Evolutionary conservation across 2,113 vertebrate genomes (phyloP), one percentile per base, ranked within the genome.

Genomic region (Eudyptes chrysolophus): DNA sequence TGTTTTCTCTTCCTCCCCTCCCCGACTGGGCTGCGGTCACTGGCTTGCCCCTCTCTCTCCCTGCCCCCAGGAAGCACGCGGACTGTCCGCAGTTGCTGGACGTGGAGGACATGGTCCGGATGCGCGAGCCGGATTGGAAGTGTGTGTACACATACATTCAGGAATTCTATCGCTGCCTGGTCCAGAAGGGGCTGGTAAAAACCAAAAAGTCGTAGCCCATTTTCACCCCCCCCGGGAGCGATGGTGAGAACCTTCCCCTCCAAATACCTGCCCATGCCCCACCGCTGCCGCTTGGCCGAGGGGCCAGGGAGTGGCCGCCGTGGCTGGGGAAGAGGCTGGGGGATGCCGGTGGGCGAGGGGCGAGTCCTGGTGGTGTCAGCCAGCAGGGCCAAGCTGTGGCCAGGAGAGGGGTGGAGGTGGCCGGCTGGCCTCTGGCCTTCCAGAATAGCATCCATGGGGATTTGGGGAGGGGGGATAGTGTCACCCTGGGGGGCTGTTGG

Each of bases 81-180:
- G 99, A 99, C 98, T 99, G 99, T 98, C 99, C 99, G 22, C 99
- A 99, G 99, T 99, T 99, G 98, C 98, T 99, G 99, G 99, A 99
- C 92, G 99, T 99, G 98, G 99, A 99, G 97, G 99, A 99, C 99
- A 99, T 99, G 99, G 99, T 99, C 98, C 99, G 99, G 99, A 99
- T 99, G 99, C 99, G 99, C 87, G 99, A 99, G 98, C 99, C 99
- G 3, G 99, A 99, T 98, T 99, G 99, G 99, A 99, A 99, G 99
- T 99, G 99, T 98, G 99, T 99, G 98, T 99, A 99, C 99, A 99
- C 99, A 98, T 99, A 99, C 99, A 99, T 99, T 98, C 99, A 99
- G 99, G 99, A 99, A 98, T 99, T 99, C 99, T 99, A 99, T 99
- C 98, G 99, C 98, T 99, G 99, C 97, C 99, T 99, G 99, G 99